Base-by-base conservation (phyloP, 1,140 invertebrate species). In the Tetragonula clypearis region DNA sequence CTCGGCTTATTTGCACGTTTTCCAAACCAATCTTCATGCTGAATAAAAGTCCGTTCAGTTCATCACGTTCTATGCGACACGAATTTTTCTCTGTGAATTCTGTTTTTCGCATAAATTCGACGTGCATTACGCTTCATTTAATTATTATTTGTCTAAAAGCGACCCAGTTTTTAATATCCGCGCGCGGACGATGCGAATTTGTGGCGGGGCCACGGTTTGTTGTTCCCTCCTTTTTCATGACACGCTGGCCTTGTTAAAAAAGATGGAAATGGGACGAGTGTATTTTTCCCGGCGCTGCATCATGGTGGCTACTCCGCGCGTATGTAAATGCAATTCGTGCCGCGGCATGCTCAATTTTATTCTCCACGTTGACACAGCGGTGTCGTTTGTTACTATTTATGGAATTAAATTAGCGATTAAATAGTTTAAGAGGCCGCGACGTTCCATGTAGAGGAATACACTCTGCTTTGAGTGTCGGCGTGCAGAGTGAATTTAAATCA, bases 371-470 rank as follows among this genome's bases (percentile, higher is more conserved):
- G 58, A 62, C 41, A 35, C 53, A 41, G 21, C 65, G 2, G 4
- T 19, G 53, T 69, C 53, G 26, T 68, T 30, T 68, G 65, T 79
- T 79, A 49, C 30, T 79, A 55, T 69, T 69, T 69, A 79, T 69
- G 78, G 30, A 79, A 79, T 79, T 79, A 79, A 79, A 79, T 79
- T 79, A 79, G 26, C 62, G 78, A 69, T 35, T 79, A 69, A 79
- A 79, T 56, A 30, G 78, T 55, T 69, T n/a, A 79, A 69, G 49
- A 26, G 21, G 1, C 6, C 1, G 35, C 23, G 14, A 6, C 17
- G 41, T 56, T 6, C 12, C 17, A 9, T 26, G 6, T 26, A 6
- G 30, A 5, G 65, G 21, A 79, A 55, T 17, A 41, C 49, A 30
- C 30, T 19, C 23, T n/a, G 75, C 55, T 77, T 77, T 55, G 49